These are phyloP conservation scores for Xenopus laevis DNA, from an alignment of 2,113 vertebrate genomes.

Conservation along the genomic window DNA sequence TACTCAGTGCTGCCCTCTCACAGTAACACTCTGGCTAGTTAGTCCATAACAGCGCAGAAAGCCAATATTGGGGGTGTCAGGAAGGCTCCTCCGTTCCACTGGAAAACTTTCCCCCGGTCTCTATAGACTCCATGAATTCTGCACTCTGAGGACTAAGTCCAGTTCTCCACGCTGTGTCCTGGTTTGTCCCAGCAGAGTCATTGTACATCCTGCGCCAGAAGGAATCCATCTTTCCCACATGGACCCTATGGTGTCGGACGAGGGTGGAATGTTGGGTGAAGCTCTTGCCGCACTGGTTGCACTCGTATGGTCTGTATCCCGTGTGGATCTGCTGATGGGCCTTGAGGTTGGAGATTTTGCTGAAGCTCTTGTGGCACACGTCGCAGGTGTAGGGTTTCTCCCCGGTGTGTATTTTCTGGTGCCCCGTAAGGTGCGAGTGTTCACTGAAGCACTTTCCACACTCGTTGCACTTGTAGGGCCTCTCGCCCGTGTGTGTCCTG, in stretches of 20 bases:
- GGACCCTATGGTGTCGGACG: constrained; percentile 32
- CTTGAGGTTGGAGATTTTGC: constrained; percentile 39
- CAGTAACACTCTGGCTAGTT: no score
- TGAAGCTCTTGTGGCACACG: constrained; percentile 31
- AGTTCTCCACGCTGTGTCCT: not conserved
- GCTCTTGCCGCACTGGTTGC: constrained; percentile 27
- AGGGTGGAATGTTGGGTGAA: constrained; percentile 38
- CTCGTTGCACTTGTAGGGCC: constrained; percentile 28
- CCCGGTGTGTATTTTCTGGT: constrained; percentile 33
- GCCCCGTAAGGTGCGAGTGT: constrained; percentile 28
- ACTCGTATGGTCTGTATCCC: constrained; percentile 13
- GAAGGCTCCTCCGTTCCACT: no score
- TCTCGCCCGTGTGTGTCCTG: constrained; percentile 25
- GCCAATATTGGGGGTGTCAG: no score
- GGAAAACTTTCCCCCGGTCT: no score
- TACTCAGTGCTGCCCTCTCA: no score
- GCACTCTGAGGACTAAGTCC: no score
- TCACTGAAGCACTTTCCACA: constrained; percentile 37
- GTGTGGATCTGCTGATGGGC: constrained; percentile 43
- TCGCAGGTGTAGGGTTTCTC: constrained; percentile 30
- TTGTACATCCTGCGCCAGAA: constrained; percentile 19
- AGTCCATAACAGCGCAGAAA: no score
- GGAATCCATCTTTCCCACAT: constrained; percentile 17
- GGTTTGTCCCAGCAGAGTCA: not conserved
- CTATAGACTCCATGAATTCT: no score